These are phyloP conservation scores for Anoplopoma fimbria DNA, from an alignment of 2,113 vertebrate species.

Conservation along the genomic window DNA sequence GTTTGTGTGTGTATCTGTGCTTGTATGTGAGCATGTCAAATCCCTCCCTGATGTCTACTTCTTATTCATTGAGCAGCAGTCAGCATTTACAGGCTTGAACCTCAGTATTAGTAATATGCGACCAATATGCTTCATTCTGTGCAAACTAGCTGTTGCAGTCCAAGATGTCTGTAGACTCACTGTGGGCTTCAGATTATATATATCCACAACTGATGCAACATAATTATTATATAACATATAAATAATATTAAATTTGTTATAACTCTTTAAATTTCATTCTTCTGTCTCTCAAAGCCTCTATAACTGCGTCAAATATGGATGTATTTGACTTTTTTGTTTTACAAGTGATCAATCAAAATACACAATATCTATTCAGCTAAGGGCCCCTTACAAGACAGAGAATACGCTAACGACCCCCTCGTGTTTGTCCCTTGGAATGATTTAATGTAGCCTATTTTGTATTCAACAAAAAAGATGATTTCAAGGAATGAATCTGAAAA, in stretches of 20 bases:
- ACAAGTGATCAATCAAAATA: background rate
- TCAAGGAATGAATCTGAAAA: background rate
- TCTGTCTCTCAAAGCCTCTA: background rate
- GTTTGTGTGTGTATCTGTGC: background rate
- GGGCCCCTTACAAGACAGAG: background rate
- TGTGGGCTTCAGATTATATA: background rate
- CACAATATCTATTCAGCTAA: background rate
- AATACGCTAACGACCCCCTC: background rate
- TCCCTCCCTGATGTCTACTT: conserved; percentile 40
- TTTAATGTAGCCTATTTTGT: background rate
- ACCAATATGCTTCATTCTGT: conserved; percentile 17
- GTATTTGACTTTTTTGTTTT: background rate
- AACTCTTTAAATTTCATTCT: background rate
- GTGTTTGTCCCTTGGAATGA: background rate
- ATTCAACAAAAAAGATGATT: background rate
- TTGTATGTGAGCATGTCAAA: conserved; percentile 3
- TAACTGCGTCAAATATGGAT: background rate
- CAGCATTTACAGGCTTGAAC: conserved; percentile 40
- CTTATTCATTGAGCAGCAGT: conserved; percentile 53
- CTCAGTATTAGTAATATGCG: conserved; percentile 18
- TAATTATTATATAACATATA: background rate
- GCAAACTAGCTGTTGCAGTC: background rate
- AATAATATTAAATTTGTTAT: no score
- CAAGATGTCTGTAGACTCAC: background rate
- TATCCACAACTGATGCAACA: background rate